Evolutionary conservation across 2,888 invertebrate genomes (phyloP).

Genomic region (Hybos culiciformis): DNA sequence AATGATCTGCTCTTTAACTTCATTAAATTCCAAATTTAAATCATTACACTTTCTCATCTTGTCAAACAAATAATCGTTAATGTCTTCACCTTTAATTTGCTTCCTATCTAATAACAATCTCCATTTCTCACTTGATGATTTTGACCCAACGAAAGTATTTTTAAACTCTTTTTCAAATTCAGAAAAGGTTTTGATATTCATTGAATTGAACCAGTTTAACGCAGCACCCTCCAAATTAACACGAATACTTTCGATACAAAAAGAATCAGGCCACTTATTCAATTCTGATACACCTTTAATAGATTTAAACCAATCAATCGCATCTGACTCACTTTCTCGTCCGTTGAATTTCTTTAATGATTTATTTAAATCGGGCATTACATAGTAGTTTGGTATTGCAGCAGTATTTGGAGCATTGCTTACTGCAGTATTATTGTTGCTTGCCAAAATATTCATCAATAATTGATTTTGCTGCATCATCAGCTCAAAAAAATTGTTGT

Average conservation of each 20-base stretch:
- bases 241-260: background rate
- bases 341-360: conserved; percentile 10
- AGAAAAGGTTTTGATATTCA: background rate
- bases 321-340: conserved; percentile 4
- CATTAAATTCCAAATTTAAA: conserved; percentile 6
- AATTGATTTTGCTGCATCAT: conserved; percentile 10
- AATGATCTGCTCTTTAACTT: conserved; percentile 3
- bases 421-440: too few species aligned
- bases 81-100: conserved; percentile 4
- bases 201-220: conserved; percentile 4
- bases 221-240: conserved; percentile 2
- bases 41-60: conserved; percentile 6
- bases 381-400: too few species aligned
- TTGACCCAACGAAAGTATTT: conserved; percentile 1
- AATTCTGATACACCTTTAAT: conserved; percentile 8
- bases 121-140: conserved; percentile 1
- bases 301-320: conserved; percentile 10
- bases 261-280: conserved; percentile 8
- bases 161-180: conserved; percentile 6
- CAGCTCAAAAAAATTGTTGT: too few species aligned
- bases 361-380: conserved; percentile 13
- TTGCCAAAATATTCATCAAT: conserved; percentile 7
- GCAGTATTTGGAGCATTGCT: too few species aligned
- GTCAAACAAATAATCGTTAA: conserved; percentile 7
- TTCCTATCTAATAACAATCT: conserved; percentile 2